Conservation (phyloP, 2,888 invertebrate species). For the Drosophila longiperda region DNA sequence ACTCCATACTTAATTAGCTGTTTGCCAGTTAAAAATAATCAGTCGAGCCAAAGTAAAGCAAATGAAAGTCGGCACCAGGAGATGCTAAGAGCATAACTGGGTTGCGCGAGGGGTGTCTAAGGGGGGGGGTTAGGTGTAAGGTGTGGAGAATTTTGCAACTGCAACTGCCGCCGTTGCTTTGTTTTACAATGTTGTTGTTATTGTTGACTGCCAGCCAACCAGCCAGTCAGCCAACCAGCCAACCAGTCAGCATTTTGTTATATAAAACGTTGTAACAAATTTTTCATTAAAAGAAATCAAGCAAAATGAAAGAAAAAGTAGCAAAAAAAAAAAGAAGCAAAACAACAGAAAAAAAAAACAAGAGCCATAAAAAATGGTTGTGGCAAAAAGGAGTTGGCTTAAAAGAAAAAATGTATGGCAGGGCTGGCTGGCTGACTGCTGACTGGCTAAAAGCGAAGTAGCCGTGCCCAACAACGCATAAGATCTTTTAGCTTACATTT, state of each 20-base stretch:
- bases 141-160: slow-evolving; percentile 32
- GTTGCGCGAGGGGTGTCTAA: neutral
- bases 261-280: slow-evolving; percentile 78
- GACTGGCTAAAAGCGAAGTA: slow-evolving; percentile 21
- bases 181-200: slow-evolving; percentile 68
- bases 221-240: neutral
- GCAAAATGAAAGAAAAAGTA: slow-evolving; percentile 51
- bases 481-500: slow-evolving; percentile 55
- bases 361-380: slow-evolving; percentile 70
- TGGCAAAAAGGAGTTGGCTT: slow-evolving; percentile 62
- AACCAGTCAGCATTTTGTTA: slow-evolving; percentile 72
- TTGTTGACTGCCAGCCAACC: slow-evolving; percentile 43
- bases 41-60: slow-evolving; percentile 77
- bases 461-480: slow-evolving; percentile 49
- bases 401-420: slow-evolving; percentile 20
- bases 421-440: slow-evolving; percentile 2
- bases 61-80: slow-evolving; percentile 74
- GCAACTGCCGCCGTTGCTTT: slow-evolving; percentile 50
- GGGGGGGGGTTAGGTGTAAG: neutral
- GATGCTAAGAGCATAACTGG: slow-evolving; percentile 54
- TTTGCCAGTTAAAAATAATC: slow-evolving; percentile 81
- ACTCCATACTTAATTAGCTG: slow-evolving; percentile 82
- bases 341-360: slow-evolving; percentile 11
- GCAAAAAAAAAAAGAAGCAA: slow-evolving; percentile 6
- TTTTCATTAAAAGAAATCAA: slow-evolving; percentile 80